Percentiles rank a stretch among this genome's conserved stretches.
Conservation (phyloP, 2,113 vertebrate species). For the Diadophis punctatus region DNA sequence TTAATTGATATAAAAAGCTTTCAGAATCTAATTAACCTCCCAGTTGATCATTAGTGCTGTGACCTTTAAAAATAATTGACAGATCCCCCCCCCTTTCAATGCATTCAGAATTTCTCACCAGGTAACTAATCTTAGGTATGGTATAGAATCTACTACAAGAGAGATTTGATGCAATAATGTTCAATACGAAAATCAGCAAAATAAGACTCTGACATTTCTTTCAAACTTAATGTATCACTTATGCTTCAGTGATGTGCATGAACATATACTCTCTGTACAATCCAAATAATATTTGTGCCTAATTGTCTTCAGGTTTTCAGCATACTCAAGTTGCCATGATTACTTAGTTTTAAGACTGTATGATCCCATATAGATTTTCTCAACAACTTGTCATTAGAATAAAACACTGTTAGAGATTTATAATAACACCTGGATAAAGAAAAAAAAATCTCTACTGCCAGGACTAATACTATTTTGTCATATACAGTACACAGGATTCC, state of each 20-base stretch:
- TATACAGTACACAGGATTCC: not conserved
- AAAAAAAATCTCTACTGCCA: not conserved
- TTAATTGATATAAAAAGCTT: constrained; percentile 83
- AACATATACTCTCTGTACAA: not conserved
- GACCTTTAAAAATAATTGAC: constrained; percentile 99
- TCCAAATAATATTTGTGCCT: not conserved
- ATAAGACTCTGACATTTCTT: constrained; percentile 60
- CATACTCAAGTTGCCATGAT: not conserved
- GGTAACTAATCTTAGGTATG: constrained; percentile 62
- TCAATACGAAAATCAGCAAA: constrained; percentile 69
- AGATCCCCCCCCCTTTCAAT: constrained; percentile 62
- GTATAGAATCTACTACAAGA: constrained; percentile 43
- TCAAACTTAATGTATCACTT: constrained; percentile 42
- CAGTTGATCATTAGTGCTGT: constrained; percentile 95
- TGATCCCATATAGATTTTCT: not conserved
- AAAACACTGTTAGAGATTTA: not conserved
- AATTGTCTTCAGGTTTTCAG: not conserved
- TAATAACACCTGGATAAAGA: not conserved
- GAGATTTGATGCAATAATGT: constrained; percentile 67
- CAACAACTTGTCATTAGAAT: not conserved
- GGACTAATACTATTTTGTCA: not conserved
- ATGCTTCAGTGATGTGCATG: constrained; percentile 58
- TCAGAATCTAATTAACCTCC: constrained; percentile 96
- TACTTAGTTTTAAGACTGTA: not conserved
- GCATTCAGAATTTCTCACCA: constrained; percentile 73